phyloP scores from a whole-genome alignment of 2,113 vertebrate species.

The Mobula birostris region DNA sequence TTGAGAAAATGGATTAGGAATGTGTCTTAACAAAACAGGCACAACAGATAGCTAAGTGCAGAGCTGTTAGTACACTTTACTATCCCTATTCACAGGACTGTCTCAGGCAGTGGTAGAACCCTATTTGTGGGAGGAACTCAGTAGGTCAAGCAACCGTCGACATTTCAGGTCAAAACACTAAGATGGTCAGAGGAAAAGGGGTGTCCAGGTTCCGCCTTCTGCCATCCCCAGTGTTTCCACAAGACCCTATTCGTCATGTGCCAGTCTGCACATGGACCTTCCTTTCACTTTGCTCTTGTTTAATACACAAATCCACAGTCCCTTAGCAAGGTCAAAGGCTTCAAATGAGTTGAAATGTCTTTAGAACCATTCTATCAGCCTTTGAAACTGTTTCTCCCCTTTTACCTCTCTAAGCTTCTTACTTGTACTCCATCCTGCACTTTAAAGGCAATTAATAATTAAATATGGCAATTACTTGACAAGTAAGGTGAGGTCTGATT shows the following conservation, averaged over 20 bases:
- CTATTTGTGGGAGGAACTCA: not conserved
- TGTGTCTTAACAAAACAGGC: not conserved
- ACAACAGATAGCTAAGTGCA: not conserved
- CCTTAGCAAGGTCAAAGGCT: not conserved
- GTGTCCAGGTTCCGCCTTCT: too few relatives aligned
- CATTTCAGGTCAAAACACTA: too few relatives aligned
- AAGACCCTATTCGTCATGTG: not conserved
- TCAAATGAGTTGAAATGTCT: not conserved
- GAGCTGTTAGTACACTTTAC: not conserved
- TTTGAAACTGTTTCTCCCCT: not conserved
- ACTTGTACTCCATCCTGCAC: not conserved
- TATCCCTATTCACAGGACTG: not conserved
- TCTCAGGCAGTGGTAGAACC: not conserved
- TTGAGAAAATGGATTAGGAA: too few relatives aligned
- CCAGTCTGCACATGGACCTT: not conserved
- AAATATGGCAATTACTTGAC: not conserved
- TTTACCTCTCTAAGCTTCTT: not conserved
- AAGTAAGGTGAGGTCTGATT: too few relatives aligned
- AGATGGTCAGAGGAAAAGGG: too few relatives aligned
- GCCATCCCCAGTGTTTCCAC: too few relatives aligned
- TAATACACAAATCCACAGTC: not conserved
- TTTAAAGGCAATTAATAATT: not conserved
- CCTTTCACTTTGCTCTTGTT: not conserved
- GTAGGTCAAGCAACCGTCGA: too few relatives aligned
- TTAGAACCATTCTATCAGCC: not conserved